Base-by-base conservation (phyloP, 2,888 invertebrate species). In the Barypeithes pellucidus region DNA sequence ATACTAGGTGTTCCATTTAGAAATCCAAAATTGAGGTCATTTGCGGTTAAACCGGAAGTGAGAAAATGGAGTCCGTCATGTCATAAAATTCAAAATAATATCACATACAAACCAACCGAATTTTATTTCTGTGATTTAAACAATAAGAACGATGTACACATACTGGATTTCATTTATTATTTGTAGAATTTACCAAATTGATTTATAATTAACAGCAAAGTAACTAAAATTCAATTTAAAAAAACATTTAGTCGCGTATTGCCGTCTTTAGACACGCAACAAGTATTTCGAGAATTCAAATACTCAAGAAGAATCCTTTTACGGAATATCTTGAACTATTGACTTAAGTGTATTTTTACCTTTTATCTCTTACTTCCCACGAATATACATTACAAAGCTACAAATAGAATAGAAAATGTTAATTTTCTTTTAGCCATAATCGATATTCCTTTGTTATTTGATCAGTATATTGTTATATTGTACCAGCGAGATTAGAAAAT, bases 351-450 rank as follows among this genome's bases (percentile, higher is more conserved):
- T 18, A 33, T 29, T 57, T 57, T 33, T 57, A 33, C 11, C 33
- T 57, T 33, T 57, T 57, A 57, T 57, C 54, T 57, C 3, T 33
- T n/a, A 54, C 54, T 57, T 57, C 54, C 54, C 54, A 57, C 54
- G 54, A 36, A 54, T 52, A 54, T 66, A 24, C 39, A 16, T 36
- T 39, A 66, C 66, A 66, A 66, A 52, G 66, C 41, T 39, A 24
- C 39, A 66, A 66, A 22, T 41, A 52, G 54, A 52, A 54, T 52
- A 66, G 18, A 54, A 66, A 36, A 66, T 66, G 66, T 54, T 66
- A 66, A 66, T 66, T 18, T 33, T n/a, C 9, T 57, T 2, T 33
- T 11, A 4, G 14, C 18, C 33, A 33, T 33, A 57, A 57, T 57
- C 54, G 54, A 57, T 57, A 57, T 57, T 9, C 54, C 24, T 16